Evolutionary conservation across 30 jellyfish, hydroid and myxozoan genomes (phyloP).

Genomic region (Aurelia aurita complex sp. Pacific): DNA sequence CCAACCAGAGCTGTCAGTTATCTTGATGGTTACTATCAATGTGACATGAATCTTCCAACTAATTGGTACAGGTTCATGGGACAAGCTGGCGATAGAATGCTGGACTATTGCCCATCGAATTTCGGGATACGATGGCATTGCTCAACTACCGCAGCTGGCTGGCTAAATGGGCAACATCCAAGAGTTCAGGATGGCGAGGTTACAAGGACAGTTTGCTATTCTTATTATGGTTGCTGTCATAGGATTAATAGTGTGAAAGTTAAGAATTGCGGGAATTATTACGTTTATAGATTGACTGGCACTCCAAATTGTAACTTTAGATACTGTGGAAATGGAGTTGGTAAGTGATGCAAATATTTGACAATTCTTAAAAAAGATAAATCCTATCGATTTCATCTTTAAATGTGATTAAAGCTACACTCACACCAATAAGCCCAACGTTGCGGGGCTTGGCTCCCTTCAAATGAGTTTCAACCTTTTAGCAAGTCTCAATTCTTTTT

Average conservation of each 20-base stretch:
- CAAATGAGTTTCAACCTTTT: no score
- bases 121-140: background rate
- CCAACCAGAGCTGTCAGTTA: no score
- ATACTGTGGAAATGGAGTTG: conserved; percentile 29
- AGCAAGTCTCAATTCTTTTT: no score
- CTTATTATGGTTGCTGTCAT: background rate
- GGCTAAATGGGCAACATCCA: conserved; percentile 13
- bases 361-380: no score
- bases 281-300: conserved; percentile 6
- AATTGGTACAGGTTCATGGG: conserved; percentile 46
- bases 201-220: conserved; percentile 18
- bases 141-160: background rate
- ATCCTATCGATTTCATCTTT: no score
- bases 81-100: conserved; percentile 22
- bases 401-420: no score
- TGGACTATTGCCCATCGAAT: background rate
- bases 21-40: no score
- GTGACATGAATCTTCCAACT: background rate
- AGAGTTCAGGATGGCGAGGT: conserved; percentile 7
- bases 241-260: background rate
- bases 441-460: no score
- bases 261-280: conserved; percentile 17
- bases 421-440: no score
- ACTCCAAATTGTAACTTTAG: background rate
- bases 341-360: no score